Percentiles rank a stretch among this genome's conserved stretches.
phyloP scores from a whole-genome alignment of 2,888 invertebrate genomes.

The Ormyrus thymus region DNA sequence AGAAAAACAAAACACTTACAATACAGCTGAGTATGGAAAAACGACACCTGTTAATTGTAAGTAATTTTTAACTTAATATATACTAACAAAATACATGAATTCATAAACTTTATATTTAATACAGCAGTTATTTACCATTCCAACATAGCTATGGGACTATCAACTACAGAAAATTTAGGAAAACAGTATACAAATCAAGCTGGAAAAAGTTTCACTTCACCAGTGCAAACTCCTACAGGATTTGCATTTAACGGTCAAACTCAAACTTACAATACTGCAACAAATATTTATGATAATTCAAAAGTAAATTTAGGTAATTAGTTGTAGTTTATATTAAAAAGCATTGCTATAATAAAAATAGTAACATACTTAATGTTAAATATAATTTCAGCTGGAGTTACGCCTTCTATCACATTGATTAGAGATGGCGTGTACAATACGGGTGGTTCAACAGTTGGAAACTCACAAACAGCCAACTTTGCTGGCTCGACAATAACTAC shows the following conservation, averaged over 20 bases:
- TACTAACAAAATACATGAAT: slow-evolving; percentile 21
- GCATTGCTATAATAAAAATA: not conserved
- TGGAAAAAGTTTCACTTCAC: slow-evolving; percentile 44
- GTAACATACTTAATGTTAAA: slow-evolving; percentile 3
- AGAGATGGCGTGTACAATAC: slow-evolving; percentile 32
- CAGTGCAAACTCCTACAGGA: slow-evolving; percentile 35
- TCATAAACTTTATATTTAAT: slow-evolving; percentile 46
- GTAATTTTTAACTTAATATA: slow-evolving; percentile 6
- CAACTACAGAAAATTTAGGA: slow-evolving; percentile 48
- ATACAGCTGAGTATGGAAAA: not conserved
- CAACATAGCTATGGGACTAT: slow-evolving; percentile 52
- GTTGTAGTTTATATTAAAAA: too few species aligned
- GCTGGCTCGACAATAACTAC: slow-evolving; percentile 13
- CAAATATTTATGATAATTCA: slow-evolving; percentile 46
- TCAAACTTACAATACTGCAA: slow-evolving; percentile 28
- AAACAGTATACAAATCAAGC: slow-evolving; percentile 55
- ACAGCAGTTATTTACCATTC: slow-evolving; percentile 54
- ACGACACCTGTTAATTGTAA: slow-evolving; percentile 54
- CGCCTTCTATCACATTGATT: slow-evolving; percentile 39
- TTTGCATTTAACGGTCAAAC: slow-evolving; percentile 33
- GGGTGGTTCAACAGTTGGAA: not conserved
- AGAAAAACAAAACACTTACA: slow-evolving; percentile 29
- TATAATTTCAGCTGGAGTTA: slow-evolving; percentile 36
- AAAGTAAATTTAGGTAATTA: slow-evolving; percentile 51
- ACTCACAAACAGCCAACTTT: not conserved